Evolutionary conservation across 92 coral and sea anemone genomes (phyloP).

Genomic region (Epizoanthus stellaris): DNA sequence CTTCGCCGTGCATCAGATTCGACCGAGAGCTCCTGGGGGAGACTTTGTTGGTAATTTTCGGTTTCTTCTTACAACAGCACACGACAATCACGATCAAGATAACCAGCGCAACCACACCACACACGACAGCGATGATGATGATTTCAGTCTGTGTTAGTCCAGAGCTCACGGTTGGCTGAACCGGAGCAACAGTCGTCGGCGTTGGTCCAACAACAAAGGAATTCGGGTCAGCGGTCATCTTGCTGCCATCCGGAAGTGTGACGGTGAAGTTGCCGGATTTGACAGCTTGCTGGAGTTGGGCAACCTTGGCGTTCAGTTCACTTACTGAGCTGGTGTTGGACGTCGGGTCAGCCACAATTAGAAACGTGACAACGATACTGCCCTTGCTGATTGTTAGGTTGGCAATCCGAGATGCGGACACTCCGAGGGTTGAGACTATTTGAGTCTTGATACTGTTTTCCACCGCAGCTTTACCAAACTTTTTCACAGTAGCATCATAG

Average conservation of each 20-base stretch:
- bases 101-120: conserved; percentile 56
- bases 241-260: conserved; percentile 53
- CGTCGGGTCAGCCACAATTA: conserved; percentile 34
- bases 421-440: conserved; percentile 25
- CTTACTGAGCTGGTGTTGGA: conserved; percentile 27
- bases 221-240: conserved; percentile 55
- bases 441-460: conserved; percentile 24
- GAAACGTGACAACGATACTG: conserved; percentile 66
- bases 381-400: conserved; percentile 58
- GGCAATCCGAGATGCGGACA: conserved; percentile 53
- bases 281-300: conserved; percentile 48
- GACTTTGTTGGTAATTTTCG: conserved; percentile 29
- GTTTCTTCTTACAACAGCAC: conserved; percentile 56
- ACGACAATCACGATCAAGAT: conserved; percentile 54
- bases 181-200: conserved; percentile 18
- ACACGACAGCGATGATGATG: conserved; percentile 72
- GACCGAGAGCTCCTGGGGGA: conserved; percentile 54
- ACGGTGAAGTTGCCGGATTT: conserved; percentile 54
- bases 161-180: conserved; percentile 25
- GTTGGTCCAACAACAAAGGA: conserved; percentile 44
- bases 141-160: conserved; percentile 61
- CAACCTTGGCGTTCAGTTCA: conserved; percentile 28
- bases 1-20: not conserved
- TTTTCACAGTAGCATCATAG: conserved; percentile 21
- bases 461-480: conserved; percentile 25